A percentile compares a stretch with the other conserved stretches of the same genome.
Evolutionary conservation across 2,888 invertebrate species (phyloP).

Genomic region (Thalpophila matura): DNA sequence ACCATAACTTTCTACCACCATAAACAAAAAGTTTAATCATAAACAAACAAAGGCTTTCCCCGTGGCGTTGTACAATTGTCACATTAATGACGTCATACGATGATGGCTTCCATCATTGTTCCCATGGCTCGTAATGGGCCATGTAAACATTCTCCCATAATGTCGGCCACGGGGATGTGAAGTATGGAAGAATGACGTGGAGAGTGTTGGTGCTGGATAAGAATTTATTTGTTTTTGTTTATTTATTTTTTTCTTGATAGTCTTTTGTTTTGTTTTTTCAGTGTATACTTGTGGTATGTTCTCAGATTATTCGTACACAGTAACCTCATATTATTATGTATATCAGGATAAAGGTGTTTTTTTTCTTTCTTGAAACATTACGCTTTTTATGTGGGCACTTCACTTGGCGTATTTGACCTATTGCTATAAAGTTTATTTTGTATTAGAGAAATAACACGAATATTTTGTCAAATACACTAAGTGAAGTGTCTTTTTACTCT

Average conservation of each 20-base stretch:
- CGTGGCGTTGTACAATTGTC: slow-evolving; percentile 55
- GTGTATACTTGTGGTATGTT: not conserved
- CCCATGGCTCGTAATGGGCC: slow-evolving; percentile 64
- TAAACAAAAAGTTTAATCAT: slow-evolving; percentile 53
- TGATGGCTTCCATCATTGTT: slow-evolving; percentile 62
- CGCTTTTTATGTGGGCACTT: too few species aligned
- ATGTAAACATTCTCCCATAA: slow-evolving; percentile 64
- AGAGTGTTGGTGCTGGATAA: slow-evolving; percentile 32
- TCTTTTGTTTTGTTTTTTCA: not conserved
- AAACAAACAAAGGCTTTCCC: slow-evolving; percentile 54
- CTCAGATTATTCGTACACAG: too few species aligned
- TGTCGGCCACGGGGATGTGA: slow-evolving; percentile 58
- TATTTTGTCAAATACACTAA: too few species aligned
- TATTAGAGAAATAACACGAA: too few species aligned
- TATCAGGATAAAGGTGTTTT: too few species aligned
- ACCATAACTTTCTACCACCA: slow-evolving; percentile 26
- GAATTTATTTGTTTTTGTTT: not conserved
- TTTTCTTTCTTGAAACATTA: too few species aligned
- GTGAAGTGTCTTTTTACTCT: too few species aligned
- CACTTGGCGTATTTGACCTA: too few species aligned
- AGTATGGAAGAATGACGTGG: slow-evolving; percentile 49
- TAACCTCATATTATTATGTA: too few species aligned
- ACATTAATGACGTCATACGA: slow-evolving; percentile 58
- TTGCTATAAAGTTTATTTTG: too few species aligned
- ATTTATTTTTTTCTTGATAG: not conserved